phyloP scores from a whole-genome alignment of 2,113 vertebrate species.

The Pteropus alecto region DNA sequence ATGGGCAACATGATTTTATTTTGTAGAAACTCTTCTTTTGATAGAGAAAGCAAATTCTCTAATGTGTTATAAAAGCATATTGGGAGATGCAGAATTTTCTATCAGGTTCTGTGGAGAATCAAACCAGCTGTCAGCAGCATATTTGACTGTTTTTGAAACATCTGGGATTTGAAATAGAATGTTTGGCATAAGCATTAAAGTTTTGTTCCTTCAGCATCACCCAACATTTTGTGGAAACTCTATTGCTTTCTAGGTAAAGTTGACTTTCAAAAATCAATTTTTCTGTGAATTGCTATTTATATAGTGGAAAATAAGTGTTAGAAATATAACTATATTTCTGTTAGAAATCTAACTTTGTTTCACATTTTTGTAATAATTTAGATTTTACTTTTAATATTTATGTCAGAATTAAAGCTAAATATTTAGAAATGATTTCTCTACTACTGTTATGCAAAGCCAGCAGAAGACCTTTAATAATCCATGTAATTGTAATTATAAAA shows the following conservation, averaged over 20 bases:
- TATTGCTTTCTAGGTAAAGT: background rate
- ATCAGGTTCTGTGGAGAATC: background rate
- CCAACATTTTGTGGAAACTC: background rate
- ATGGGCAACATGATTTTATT: background rate
- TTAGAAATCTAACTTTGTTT: slow-evolving; percentile 18
- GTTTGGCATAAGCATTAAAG: background rate
- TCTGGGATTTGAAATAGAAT: background rate
- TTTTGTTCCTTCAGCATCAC: background rate
- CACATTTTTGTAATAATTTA: slow-evolving; percentile 22
- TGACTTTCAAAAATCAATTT: slow-evolving; percentile 4
- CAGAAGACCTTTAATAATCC: slow-evolving; percentile 25
- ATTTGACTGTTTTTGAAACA: background rate
- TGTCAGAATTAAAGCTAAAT: background rate
- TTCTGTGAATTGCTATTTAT: background rate
- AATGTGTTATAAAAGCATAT: background rate
- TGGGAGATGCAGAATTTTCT: background rate
- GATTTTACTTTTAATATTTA: slow-evolving; percentile 37
- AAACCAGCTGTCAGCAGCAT: background rate
- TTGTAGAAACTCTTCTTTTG: slow-evolving; percentile 1
- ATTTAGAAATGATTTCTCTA: background rate
- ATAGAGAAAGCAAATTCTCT: background rate
- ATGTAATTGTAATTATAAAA: background rate
- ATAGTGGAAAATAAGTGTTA: background rate
- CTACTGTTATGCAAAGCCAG: background rate
- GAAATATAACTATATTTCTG: background rate